Percentiles rank a stretch among this genome's conserved stretches.
Evolutionary conservation across 2,888 invertebrate genomes (phyloP).

Genomic region (Sarcophaga carnaria): DNA sequence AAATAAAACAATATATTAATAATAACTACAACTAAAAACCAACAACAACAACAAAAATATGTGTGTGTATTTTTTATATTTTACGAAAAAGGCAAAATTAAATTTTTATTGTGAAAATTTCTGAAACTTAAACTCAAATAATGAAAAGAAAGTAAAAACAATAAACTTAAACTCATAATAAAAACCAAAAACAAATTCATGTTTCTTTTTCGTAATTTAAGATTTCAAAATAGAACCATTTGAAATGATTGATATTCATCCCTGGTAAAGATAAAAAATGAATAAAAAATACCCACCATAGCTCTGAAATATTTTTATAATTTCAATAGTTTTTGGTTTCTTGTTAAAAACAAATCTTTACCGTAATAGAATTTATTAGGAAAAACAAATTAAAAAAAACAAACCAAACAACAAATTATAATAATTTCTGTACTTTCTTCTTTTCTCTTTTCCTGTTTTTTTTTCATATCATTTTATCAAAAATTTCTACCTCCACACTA

Average conservation of each 20-base stretch:
- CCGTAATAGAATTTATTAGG: constrained; percentile 50
- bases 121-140: constrained; percentile 65
- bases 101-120: constrained; percentile 76
- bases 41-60: constrained; percentile 73
- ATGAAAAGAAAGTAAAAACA: constrained; percentile 61
- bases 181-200: constrained; percentile 64
- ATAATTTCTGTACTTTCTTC: constrained; percentile 63
- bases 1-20: constrained; percentile 52
- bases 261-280: constrained; percentile 64
- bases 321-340: constrained; percentile 50
- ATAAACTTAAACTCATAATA: constrained; percentile 67
- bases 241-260: constrained; percentile 21
- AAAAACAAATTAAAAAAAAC: not conserved
- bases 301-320: constrained; percentile 35
- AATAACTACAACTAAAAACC: constrained; percentile 52
- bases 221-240: constrained; percentile 60
- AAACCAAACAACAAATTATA: constrained; percentile 37
- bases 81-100: constrained; percentile 77
- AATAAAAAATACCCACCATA: constrained; percentile 69
- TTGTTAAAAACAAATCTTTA: constrained; percentile 51
- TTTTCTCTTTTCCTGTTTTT: constrained; percentile 61
- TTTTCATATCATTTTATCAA: constrained; percentile 46
- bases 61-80: constrained; percentile 79
- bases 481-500: constrained; percentile 18
- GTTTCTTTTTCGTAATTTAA: constrained; percentile 69